Percentiles rank a stretch among this genome's conserved stretches.
These are phyloP conservation scores for Isichthys henryi DNA, from an alignment of 2,113 vertebrate genomes.

Conservation along the genomic window DNA sequence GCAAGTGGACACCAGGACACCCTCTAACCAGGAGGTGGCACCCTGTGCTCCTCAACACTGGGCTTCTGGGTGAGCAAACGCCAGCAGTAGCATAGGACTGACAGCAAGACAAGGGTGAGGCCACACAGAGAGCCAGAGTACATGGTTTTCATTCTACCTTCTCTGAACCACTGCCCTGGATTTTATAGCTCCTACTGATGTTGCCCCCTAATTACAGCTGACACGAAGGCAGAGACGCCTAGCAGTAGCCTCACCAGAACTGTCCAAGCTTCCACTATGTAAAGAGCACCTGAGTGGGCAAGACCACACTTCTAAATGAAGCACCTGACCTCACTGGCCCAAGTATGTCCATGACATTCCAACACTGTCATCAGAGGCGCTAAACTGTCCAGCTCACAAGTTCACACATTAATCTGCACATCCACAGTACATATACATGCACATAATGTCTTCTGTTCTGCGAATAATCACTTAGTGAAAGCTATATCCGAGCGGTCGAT, in stretches of 20 bases:
- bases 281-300: not conserved
- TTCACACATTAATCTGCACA: not conserved
- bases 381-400: not conserved
- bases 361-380: not conserved
- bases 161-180: not conserved
- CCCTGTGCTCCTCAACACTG: not conserved
- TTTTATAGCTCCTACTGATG: not conserved
- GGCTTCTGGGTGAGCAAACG: not conserved
- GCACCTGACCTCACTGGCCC: not conserved
- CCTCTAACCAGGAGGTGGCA: not conserved
- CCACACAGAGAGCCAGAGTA: not conserved
- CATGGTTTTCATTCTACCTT: not conserved
- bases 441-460: not conserved
- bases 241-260: not conserved
- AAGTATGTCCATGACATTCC: not conserved
- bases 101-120: not conserved
- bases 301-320: not conserved
- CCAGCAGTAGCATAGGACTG: not conserved
- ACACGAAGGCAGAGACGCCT: not conserved
- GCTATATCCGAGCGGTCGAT: not conserved
- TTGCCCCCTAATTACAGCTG: not conserved
- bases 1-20: not conserved
- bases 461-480: not conserved
- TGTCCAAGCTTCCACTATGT: not conserved
- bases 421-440: not conserved